These are phyloP conservation scores for Artemia sinica DNA, from an alignment of 2,888 invertebrate species.

Conservation along the genomic window DNA sequence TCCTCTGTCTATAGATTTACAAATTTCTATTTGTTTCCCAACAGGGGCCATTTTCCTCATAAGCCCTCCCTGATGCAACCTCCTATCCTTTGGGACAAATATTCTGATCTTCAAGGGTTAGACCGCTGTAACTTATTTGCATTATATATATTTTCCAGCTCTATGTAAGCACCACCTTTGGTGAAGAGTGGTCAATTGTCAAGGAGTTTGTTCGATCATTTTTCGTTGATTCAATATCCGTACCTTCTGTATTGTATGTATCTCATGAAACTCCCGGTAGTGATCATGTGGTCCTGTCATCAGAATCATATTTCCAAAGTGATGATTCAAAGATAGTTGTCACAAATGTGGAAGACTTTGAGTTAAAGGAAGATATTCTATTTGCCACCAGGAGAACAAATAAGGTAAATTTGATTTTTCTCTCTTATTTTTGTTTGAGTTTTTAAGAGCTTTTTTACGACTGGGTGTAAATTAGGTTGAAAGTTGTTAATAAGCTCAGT, in stretches of 20 bases:
- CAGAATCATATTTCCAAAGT: conserved; percentile 29
- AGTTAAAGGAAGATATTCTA: conserved; percentile 63
- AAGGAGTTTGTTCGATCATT: conserved; percentile 59
- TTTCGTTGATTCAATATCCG: conserved; percentile 41
- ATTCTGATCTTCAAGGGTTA: too few species aligned
- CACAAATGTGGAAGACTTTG: conserved; percentile 57
- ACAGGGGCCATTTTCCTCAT: too few species aligned
- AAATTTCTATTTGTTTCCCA: too few species aligned
- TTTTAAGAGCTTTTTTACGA: too few species aligned
- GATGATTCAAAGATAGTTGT: conserved; percentile 37
- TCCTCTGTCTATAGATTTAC: too few species aligned
- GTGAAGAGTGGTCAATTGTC: conserved; percentile 47
- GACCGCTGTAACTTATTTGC: too few species aligned
- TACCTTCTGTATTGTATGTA: conserved; percentile 40
- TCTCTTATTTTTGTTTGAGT: too few species aligned
- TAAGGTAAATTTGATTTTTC: conserved; percentile 35
- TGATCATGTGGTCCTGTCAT: conserved; percentile 37
- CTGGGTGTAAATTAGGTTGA: too few species aligned
- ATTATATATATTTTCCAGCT: conserved; percentile 39
- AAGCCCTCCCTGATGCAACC: too few species aligned
- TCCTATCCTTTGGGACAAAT: too few species aligned
- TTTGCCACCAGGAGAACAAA: conserved; percentile 54
- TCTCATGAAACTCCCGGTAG: conserved; percentile 47
- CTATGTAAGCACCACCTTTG: conserved; percentile 57
- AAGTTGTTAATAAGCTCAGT: too few species aligned